Evolutionary conservation across 2,797 vertebrate genomes (phyloP).

Genomic region (Heliangelus exortis): DNA sequence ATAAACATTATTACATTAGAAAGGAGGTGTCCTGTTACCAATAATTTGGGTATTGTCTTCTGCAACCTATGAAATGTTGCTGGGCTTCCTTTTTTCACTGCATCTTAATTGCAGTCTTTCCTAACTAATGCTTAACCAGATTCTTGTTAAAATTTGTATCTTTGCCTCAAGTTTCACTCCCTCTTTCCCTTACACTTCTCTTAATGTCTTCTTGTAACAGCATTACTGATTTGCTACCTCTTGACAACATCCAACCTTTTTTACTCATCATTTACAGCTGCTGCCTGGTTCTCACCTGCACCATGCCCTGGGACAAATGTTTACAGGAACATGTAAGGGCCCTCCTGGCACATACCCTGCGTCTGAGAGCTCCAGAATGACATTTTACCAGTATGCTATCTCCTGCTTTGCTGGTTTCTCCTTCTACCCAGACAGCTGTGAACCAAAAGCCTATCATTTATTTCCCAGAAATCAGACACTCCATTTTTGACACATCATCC

Average conservation of each 20-base stretch:
- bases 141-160: neutral
- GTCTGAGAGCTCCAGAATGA: fast-evolving
- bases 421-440: neutral
- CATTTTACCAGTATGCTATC: fast-evolving
- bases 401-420: neutral
- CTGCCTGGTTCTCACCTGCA: neutral
- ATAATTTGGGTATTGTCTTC: neutral
- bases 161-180: neutral
- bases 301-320: neutral
- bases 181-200: neutral
- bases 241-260: neutral
- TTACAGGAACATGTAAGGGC: fast-evolving
- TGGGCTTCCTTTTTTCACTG: neutral
- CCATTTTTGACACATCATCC: fast-evolving
- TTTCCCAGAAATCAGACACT: fast-evolving
- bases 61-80: neutral
- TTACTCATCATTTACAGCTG: fast-evolving
- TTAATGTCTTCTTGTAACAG: neutral
- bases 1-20: neutral
- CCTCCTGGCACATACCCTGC: fast-evolving
- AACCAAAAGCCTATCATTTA: neutral
- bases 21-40: neutral
- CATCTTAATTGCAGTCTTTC: neutral
- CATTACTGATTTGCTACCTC: neutral
- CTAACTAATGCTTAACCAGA: neutral